These are phyloP conservation scores for Hedya salicella DNA, from an alignment of 2,888 invertebrate genomes.

Conservation along the genomic window DNA sequence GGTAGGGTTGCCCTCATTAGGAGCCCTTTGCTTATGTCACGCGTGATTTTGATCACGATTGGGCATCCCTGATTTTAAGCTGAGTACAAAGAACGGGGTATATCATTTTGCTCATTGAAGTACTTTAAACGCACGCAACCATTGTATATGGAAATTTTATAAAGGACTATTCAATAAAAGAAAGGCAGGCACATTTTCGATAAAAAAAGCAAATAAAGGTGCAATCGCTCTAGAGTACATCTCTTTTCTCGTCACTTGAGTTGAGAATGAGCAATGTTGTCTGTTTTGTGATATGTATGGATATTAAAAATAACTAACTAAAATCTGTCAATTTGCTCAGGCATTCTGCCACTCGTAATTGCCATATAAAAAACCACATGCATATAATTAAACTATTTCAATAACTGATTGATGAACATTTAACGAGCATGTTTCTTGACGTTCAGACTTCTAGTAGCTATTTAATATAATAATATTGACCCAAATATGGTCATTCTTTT, in stretches of 20 bases:
- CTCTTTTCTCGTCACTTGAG: too few relatives aligned
- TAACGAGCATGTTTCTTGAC: slow-evolving; percentile 49
- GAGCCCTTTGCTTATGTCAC: slow-evolving; percentile 14
- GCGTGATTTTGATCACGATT: slow-evolving; percentile 10
- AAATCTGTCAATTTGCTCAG: slow-evolving; percentile 28
- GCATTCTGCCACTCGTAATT: slow-evolving; percentile 31
- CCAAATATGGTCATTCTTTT: slow-evolving; percentile 32
- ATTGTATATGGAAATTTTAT: neutral
- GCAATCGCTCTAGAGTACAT: too few relatives aligned
- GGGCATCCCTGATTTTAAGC: slow-evolving; percentile 26
- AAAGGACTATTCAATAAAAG: neutral
- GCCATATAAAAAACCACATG: slow-evolving; percentile 45
- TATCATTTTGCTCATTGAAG: neutral
- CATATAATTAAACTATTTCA: slow-evolving; percentile 45
- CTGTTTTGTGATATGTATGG: neutral
- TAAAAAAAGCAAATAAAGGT: slow-evolving; percentile 28
- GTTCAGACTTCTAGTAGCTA: slow-evolving; percentile 46
- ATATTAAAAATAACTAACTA: slow-evolving; percentile 16
- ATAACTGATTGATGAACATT: slow-evolving; percentile 50
- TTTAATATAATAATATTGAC: slow-evolving; percentile 46
- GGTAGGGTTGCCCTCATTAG: slow-evolving; percentile 27
- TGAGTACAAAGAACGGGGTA: slow-evolving; percentile 10
- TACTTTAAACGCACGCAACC: neutral
- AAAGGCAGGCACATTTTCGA: too few relatives aligned
- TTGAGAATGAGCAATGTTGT: too few relatives aligned